These are phyloP conservation scores for Bradynema listronoti DNA, from an alignment of 1,140 invertebrate genomes.

Conservation along the genomic window DNA sequence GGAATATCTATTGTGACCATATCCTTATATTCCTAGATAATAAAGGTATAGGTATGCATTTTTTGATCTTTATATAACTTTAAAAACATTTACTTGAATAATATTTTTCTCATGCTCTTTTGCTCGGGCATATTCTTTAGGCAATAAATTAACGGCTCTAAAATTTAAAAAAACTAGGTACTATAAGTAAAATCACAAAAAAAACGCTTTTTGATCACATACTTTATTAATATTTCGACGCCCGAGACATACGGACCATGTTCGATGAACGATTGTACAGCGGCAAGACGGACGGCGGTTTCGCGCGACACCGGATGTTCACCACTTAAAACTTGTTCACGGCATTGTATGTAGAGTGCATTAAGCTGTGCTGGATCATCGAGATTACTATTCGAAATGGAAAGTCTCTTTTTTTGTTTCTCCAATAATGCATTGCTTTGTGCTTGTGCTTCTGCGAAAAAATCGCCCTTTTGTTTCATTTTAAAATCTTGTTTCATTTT, in stretches of 20 bases:
- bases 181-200: not conserved
- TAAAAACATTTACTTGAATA: constrained; percentile 17
- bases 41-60: constrained; percentile 69
- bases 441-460: no score
- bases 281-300: constrained; percentile 21
- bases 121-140: constrained; percentile 84
- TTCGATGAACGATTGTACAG: constrained; percentile 26
- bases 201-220: not conserved
- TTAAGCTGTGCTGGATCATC: constrained; percentile 18
- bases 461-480: no score
- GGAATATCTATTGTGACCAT: constrained; percentile 12
- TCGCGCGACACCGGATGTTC: constrained; percentile 22
- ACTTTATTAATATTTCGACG: constrained; percentile 61
- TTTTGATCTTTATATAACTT: constrained; percentile 55
- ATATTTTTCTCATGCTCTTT: constrained; percentile 89
- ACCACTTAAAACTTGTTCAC: constrained; percentile 20
- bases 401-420: constrained; percentile 11
- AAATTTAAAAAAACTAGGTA: constrained; percentile 1
- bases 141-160: constrained; percentile 80
- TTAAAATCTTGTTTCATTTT: no score
- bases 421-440: no score
- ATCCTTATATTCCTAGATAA: constrained; percentile 21
- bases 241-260: constrained; percentile 15
- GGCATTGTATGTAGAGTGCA: constrained; percentile 18
- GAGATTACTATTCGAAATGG: constrained; percentile 26